Evolutionary conservation across 2,113 vertebrate genomes (phyloP).

Genomic region (Pungitius pungitius): DNA sequence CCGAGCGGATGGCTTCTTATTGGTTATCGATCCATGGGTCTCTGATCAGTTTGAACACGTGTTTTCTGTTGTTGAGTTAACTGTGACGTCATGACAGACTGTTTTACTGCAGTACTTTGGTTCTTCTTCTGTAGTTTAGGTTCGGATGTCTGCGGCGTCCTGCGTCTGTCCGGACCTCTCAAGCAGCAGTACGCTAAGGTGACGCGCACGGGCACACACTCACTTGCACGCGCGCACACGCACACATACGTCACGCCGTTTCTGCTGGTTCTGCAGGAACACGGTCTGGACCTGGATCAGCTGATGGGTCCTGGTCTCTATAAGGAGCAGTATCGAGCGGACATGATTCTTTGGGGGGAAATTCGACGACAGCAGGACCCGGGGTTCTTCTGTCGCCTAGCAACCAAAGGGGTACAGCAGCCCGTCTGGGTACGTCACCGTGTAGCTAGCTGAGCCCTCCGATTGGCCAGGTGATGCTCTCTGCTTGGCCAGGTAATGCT

Average conservation of each 20-base stretch:
- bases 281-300: conserved; percentile 81
- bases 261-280: conserved; percentile 78
- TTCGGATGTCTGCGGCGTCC: conserved; percentile 62
- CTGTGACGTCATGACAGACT: too few relatives aligned
- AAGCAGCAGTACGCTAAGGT: conserved; percentile 81
- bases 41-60: not conserved
- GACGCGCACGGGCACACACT: not conserved
- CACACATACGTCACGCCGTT: not conserved
- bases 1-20: too few relatives aligned
- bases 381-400: conserved; percentile 87
- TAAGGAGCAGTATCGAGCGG: conserved; percentile 85
- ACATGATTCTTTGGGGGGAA: conserved; percentile 94
- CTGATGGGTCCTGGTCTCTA: conserved; percentile 87
- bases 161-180: conserved; percentile 80
- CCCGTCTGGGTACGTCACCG: conserved; percentile 86
- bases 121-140: conserved; percentile 68
- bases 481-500: not conserved
- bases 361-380: conserved; percentile 79
- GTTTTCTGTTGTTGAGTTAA: not conserved
- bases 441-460: not conserved
- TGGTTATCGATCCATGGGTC: not conserved
- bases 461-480: not conserved
- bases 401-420: conserved; percentile 69
- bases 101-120: not conserved
- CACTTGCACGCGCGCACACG: not conserved